Evolutionary conservation across 2,797 vertebrate genomes (phyloP).

Genomic region (Acomys russatus): DNA sequence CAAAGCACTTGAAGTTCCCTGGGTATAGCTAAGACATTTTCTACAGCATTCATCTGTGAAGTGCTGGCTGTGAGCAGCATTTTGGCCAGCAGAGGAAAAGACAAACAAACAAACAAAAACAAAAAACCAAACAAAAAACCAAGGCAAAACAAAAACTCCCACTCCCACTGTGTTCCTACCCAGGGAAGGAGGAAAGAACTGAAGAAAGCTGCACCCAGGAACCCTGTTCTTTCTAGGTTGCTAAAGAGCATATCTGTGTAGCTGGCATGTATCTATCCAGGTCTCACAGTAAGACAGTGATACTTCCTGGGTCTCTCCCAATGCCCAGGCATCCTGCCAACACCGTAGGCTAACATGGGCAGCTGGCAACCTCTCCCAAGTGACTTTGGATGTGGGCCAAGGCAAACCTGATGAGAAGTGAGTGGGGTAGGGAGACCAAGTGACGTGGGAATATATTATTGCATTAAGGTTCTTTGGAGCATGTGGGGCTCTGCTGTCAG

Average conservation of each 20-base stretch:
- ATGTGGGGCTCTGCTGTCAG: neutral
- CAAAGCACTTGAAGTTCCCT: slow-evolving; percentile 59
- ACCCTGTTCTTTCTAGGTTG: slow-evolving; percentile 18
- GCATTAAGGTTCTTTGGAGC: neutral
- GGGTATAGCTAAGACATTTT: slow-evolving; percentile 61
- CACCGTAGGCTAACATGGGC: neutral
- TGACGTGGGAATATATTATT: neutral
- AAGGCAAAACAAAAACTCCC: too few relatives aligned
- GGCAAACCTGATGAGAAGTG: neutral
- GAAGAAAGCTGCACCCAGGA: neutral
- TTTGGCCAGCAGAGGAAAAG: neutral
- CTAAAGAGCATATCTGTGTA: neutral
- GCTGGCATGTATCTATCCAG: neutral
- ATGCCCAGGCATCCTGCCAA: slow-evolving; percentile 32
- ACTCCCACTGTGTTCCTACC: neutral
- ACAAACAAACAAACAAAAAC: neutral
- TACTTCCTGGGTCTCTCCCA: neutral
- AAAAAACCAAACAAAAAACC: neutral
- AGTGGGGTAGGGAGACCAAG: neutral
- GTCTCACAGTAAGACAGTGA: neutral
- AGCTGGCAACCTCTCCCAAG: neutral
- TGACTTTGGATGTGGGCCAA: neutral
- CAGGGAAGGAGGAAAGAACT: neutral
- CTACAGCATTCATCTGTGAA: slow-evolving; percentile 58
- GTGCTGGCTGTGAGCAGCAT: slow-evolving; percentile 60